phyloP scores from a whole-genome alignment of 1,140 invertebrate species.

The Apis dorsata region DNA sequence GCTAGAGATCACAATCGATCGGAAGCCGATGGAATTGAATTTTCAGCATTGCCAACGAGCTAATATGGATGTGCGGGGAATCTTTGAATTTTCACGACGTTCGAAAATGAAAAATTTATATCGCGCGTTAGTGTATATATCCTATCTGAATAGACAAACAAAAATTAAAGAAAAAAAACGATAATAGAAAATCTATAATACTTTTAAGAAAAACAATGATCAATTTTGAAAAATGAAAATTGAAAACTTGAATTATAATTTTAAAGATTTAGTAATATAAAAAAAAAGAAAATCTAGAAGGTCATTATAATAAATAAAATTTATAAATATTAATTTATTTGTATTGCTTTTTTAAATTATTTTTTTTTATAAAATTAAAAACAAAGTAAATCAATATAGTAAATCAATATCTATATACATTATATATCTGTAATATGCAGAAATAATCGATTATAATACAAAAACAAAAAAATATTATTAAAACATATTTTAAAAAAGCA shows the following conservation, averaged over 20 bases:
- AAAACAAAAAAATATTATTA: neutral
- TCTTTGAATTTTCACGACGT: slow-evolving; percentile 2
- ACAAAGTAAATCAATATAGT: neutral
- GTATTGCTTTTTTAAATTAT: neutral
- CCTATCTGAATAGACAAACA: neutral
- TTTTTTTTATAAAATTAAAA: neutral
- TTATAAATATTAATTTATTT: neutral
- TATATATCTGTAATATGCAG: neutral
- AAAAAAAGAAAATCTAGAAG: neutral
- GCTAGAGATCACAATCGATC: slow-evolving; percentile 12
- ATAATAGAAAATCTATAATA: neutral
- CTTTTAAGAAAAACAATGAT: neutral
- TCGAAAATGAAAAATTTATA: slow-evolving; percentile 22
- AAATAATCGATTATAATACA: neutral
- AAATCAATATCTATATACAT: neutral
- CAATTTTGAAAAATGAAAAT: neutral
- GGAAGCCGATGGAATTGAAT: slow-evolving; percentile 28
- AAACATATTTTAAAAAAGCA: neutral
- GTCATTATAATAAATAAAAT: neutral
- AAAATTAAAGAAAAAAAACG: neutral
- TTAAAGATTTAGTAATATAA: neutral
- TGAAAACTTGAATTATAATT: neutral
- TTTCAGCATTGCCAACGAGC: slow-evolving; percentile 7
- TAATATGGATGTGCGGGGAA: neutral
- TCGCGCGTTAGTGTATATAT: too few relatives aligned